Evolutionary conservation across 2,113 vertebrate genomes (phyloP).

Genomic region (Laticauda colubrina): DNA sequence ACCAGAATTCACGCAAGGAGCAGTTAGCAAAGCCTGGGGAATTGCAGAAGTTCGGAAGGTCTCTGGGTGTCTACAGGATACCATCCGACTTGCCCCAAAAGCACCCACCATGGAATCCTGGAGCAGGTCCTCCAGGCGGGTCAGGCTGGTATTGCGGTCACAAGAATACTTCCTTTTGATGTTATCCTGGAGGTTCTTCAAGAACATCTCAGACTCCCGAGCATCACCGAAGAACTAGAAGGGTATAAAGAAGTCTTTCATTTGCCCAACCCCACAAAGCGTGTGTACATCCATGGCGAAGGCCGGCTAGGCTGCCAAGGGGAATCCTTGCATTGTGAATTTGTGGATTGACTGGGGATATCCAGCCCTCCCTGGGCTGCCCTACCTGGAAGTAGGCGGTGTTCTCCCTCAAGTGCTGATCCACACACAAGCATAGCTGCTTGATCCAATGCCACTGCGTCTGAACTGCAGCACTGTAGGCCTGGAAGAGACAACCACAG

Average conservation of each 20-base stretch:
- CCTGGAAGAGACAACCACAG: slow-evolving; percentile 65
- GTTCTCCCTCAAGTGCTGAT: slow-evolving; percentile 93
- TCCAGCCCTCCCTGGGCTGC: not conserved
- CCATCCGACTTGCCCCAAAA: fast-evolving
- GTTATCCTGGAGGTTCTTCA: slow-evolving; percentile 91
- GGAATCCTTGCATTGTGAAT: not conserved
- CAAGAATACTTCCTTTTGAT: slow-evolving; percentile 96
- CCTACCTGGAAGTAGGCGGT: slow-evolving; percentile 90
- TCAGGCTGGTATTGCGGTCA: slow-evolving; percentile 86
- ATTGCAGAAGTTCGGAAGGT: not conserved
- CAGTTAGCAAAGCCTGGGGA: not conserved
- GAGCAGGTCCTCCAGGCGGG: slow-evolving; percentile 91
- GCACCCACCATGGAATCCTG: slow-evolving; percentile 97
- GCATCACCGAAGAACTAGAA: slow-evolving; percentile 88
- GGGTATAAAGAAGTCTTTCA: not conserved
- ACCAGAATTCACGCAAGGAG: not conserved
- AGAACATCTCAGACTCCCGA: slow-evolving; percentile 86
- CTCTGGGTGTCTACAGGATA: not conserved
- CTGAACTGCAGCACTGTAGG: slow-evolving; percentile 92
- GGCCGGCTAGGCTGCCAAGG: not conserved
- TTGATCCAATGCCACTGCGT: slow-evolving; percentile 95
- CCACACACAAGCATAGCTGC: slow-evolving; percentile 91
- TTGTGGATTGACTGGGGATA: not conserved
- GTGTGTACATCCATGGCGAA: not conserved
- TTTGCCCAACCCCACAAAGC: not conserved